phyloP scores from a whole-genome alignment of 2,113 vertebrate species.

The Nothobranchius furzeri region DNA sequence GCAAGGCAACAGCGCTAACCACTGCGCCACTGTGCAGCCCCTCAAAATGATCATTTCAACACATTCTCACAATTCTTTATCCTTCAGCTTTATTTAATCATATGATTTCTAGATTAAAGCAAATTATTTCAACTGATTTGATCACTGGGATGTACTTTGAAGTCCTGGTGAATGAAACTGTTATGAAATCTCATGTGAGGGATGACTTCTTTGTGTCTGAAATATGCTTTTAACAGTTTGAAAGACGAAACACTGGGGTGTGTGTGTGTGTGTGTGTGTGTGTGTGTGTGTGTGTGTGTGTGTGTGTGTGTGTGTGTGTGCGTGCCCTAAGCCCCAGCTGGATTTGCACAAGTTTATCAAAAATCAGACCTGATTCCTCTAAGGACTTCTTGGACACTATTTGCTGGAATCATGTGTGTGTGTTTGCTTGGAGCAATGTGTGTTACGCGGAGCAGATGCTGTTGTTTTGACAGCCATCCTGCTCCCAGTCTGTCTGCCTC shows the following conservation, averaged over 20 bases:
- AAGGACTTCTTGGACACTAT: constrained; percentile 47
- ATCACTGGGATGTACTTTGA: neutral
- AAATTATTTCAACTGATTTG: no score
- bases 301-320: neutral
- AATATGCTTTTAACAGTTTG: neutral
- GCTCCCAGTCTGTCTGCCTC: constrained; percentile 55
- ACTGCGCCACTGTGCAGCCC: no score
- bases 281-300: neutral
- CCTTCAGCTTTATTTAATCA: no score
- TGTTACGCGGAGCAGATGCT: constrained; percentile 68
- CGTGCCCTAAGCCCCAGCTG: constrained; percentile 41
- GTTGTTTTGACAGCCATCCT: constrained; percentile 73
- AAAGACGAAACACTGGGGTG: constrained; percentile 1
- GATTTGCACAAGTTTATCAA: constrained; percentile 55
- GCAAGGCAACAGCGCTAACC: no score
- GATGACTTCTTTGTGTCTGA: neutral
- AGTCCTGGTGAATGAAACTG: neutral
- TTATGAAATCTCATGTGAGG: neutral
- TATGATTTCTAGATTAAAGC: no score
- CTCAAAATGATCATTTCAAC: no score
- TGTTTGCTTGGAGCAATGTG: constrained; percentile 51
- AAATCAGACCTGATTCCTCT: constrained; percentile 52
- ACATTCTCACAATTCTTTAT: no score
- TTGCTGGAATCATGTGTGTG: constrained; percentile 50
- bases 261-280: constrained; percentile 13